Evolutionary conservation across 2,888 invertebrate genomes (phyloP).

Genomic region (Macrosiphum euphorbiae): DNA sequence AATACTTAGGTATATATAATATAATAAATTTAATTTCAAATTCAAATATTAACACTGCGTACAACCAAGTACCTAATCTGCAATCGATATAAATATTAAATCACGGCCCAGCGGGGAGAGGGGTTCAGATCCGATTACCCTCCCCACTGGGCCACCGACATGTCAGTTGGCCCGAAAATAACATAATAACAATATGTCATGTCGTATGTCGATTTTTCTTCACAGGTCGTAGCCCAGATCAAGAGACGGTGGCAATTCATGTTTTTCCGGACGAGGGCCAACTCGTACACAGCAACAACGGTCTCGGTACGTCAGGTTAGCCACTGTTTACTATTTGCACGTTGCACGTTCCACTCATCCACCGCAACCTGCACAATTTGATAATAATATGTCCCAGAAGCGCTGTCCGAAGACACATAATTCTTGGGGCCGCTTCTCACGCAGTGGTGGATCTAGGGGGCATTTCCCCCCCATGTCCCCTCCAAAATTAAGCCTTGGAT

Average conservation of each 20-base stretch:
- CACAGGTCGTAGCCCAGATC: conserved; percentile 82
- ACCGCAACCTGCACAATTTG: neutral
- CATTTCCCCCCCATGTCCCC: no score
- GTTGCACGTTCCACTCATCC: conserved; percentile 69
- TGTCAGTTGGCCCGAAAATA: neutral
- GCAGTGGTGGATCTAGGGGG: no score
- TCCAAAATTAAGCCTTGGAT: no score
- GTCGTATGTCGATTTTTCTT: neutral
- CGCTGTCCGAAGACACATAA: neutral
- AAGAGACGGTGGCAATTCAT: conserved; percentile 84
- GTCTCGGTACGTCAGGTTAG: conserved; percentile 82
- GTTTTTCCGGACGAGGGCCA: conserved; percentile 83
- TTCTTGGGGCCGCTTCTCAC: no score
- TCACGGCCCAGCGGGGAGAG: neutral
- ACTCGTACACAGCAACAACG: conserved; percentile 88
- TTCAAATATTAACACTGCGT: neutral
- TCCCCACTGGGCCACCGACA: neutral
- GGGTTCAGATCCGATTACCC: neutral
- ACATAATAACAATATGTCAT: neutral
- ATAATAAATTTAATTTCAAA: neutral
- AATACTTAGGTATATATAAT: neutral
- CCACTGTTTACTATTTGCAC: conserved; percentile 58
- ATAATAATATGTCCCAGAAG: neutral
- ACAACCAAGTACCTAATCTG: no score
- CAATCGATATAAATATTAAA: neutral